phyloP scores from a whole-genome alignment of 2,113 vertebrate species.

The Serinus canaria region DNA sequence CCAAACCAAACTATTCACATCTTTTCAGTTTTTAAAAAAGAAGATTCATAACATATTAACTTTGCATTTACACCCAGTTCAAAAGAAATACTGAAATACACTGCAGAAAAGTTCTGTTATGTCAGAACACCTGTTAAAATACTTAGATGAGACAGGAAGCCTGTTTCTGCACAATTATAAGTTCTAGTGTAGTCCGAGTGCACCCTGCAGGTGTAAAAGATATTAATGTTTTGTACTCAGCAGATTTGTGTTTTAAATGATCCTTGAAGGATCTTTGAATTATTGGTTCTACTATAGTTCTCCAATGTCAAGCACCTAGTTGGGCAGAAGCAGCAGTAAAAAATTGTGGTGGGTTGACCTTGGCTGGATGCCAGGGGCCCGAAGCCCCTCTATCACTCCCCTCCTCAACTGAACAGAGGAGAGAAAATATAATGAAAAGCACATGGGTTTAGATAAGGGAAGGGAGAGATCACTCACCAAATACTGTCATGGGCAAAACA shows the following conservation, averaged over 20 bases:
- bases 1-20: neutral
- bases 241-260: constrained; percentile 5
- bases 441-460: neutral
- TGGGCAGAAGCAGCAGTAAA: neutral
- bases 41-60: neutral
- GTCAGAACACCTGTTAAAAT: neutral
- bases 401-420: neutral
- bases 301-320: neutral
- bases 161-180: neutral
- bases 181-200: neutral
- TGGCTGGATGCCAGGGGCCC: neutral
- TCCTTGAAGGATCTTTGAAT: neutral
- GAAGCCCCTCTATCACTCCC: neutral
- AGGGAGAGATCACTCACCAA: neutral
- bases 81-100: neutral
- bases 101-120: neutral
- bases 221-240: neutral
- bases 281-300: neutral
- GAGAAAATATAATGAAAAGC: neutral
- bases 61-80: neutral
- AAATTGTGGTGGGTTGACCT: neutral
- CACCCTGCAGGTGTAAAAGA: neutral
- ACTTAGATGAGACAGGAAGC: neutral
- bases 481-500: neutral
- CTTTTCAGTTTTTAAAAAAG: neutral